These are phyloP conservation scores for Meganola albula DNA, from an alignment of 2,888 invertebrate genomes.

Conservation along the genomic window DNA sequence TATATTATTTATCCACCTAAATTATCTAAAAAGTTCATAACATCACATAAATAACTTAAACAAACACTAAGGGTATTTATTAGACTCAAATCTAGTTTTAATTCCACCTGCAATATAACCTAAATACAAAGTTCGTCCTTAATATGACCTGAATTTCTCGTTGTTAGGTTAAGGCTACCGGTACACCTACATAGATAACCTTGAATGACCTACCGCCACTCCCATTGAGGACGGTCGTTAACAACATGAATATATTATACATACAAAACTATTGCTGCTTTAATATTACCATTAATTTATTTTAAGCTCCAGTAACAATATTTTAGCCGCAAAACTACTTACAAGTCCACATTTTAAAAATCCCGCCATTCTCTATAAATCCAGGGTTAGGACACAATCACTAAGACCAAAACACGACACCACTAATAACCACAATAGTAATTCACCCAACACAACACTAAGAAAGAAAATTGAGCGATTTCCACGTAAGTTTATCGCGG, in stretches of 20 bases:
- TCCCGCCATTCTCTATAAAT: constrained; percentile 47
- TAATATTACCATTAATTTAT: constrained; percentile 1
- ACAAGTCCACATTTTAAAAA: constrained; percentile 40
- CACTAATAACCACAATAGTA: constrained; percentile 25
- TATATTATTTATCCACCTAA: no score
- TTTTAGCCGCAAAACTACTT: constrained; percentile 28
- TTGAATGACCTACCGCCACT: constrained; percentile 68
- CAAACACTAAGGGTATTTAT: no score
- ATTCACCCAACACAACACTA: constrained; percentile 35
- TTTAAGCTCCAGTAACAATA: neutral
- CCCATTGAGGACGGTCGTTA: constrained; percentile 15
- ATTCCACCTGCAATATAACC: no score
- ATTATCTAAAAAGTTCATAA: no score
- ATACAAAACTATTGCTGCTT: constrained; percentile 7
- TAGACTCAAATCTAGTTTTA: no score
- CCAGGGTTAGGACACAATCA: constrained; percentile 22
- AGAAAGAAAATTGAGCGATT: constrained; percentile 35
- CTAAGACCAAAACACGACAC: constrained; percentile 24
- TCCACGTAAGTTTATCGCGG: constrained; percentile 44
- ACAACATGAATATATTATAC: constrained; percentile 8
- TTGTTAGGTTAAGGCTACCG: constrained; percentile 65
- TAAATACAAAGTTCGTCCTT: constrained; percentile 54
- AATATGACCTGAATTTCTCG: constrained; percentile 57
- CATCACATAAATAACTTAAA: no score
- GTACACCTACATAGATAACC: constrained; percentile 56